Conservation (phyloP, 2,113 vertebrate genomes). For the Mus spicilegus region DNA sequence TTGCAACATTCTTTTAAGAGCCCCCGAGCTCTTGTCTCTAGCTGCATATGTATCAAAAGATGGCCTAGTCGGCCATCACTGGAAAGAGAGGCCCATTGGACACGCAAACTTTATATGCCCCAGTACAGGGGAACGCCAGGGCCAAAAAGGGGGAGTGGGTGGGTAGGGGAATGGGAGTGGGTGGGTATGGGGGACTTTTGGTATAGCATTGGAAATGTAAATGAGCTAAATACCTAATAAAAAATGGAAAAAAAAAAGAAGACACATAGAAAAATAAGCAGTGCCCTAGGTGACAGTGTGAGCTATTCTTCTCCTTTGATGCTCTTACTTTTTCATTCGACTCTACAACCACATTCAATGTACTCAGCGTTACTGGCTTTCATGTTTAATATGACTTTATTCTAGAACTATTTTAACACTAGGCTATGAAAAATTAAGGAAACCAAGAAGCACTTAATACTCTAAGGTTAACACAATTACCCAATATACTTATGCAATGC, state of each 20-base stretch:
- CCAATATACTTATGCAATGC: neutral
- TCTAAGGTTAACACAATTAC: neutral
- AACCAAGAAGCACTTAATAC: neutral
- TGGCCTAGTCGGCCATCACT: no score
- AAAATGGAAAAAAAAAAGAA: no score
- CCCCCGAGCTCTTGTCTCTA: no score
- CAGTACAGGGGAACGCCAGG: no score
- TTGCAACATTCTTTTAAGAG: constrained; percentile 12
- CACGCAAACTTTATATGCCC: no score
- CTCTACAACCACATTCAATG: neutral
- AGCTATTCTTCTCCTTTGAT: neutral
- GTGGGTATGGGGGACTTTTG: no score
- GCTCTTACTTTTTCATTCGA: neutral
- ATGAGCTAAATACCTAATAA: no score
- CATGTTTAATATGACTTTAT: neutral
- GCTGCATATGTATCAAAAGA: no score
- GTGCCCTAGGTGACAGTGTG: accelerated
- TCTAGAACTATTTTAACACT: neutral
- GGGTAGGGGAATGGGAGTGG: no score
- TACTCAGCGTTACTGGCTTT: neutral
- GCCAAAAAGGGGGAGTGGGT: no score
- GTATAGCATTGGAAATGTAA: no score
- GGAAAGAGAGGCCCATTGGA: no score
- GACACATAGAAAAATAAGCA: neutral
- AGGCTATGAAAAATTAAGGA: neutral